Conservation (phyloP, 2,888 invertebrate species). For the Ypsolopha sequella region DNA sequence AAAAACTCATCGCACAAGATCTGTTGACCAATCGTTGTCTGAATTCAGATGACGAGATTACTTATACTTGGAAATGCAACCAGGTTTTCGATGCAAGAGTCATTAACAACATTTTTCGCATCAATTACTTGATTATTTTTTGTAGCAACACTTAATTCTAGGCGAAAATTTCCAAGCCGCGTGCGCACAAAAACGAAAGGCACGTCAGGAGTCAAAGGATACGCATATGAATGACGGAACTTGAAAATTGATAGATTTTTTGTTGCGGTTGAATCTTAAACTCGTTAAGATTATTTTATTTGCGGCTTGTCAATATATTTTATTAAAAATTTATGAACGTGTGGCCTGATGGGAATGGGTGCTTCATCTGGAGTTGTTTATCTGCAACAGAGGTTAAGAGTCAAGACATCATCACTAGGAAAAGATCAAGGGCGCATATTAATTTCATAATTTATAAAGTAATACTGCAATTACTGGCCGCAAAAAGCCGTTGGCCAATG, state of each 20-base stretch:
- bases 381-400: constrained; percentile 8
- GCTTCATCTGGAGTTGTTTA: constrained; percentile 11
- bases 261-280: too few species aligned
- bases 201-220: not conserved
- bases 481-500: constrained; percentile 68
- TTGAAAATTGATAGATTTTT: constrained; percentile 5
- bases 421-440: constrained; percentile 17
- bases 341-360: constrained; percentile 9
- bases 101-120: constrained; percentile 60
- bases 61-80: constrained; percentile 63
- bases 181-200: not conserved
- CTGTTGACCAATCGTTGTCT: constrained; percentile 44
- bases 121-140: constrained; percentile 40
- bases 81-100: constrained; percentile 36
- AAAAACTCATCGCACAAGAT: constrained; percentile 38
- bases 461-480: constrained; percentile 59
- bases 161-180: constrained; percentile 9
- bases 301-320: constrained; percentile 54
- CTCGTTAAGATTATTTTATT: constrained; percentile 29
- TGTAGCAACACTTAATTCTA: constrained; percentile 19
- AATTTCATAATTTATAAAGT: constrained; percentile 32
- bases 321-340: not conserved
- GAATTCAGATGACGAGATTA: constrained; percentile 58
- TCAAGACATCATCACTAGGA: constrained; percentile 6
- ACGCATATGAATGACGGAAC: not conserved